These are phyloP conservation scores for Ciona savignyi DNA, from an alignment of 23 tunicate species.

Conservation along the genomic window DNA sequence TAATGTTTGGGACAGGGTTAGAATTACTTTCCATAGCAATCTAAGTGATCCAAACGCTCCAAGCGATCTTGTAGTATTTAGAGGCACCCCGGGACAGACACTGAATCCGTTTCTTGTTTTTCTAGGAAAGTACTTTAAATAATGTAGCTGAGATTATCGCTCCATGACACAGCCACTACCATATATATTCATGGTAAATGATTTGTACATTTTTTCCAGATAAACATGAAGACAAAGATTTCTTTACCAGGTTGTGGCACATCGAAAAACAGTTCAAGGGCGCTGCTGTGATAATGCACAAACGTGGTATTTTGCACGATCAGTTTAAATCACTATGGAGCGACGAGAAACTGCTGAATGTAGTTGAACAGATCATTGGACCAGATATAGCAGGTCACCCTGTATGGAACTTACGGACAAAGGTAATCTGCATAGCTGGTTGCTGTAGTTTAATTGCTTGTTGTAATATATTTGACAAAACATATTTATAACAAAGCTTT, in stretches of 20 bases:
- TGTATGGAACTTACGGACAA: slow-evolving; percentile 84
- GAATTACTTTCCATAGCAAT: no score
- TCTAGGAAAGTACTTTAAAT: neutral
- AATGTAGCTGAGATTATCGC: neutral
- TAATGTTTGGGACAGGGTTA: no score
- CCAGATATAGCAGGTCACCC: slow-evolving; percentile 97
- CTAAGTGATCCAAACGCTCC: no score
- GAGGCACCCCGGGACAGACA: no score
- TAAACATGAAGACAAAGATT: slow-evolving; percentile 77
- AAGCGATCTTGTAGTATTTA: no score
- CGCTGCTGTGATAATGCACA: slow-evolving; percentile 65
- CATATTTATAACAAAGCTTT: no score
- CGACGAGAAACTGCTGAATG: slow-evolving; percentile 67
- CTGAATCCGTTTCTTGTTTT: no score
- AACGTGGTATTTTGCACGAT: slow-evolving; percentile 58
- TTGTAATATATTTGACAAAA: no score
- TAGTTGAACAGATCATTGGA: slow-evolving; percentile 80
- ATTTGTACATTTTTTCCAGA: slow-evolving; percentile 30
- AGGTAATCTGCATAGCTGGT: slow-evolving; percentile 56
- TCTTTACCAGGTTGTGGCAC: slow-evolving; percentile 49
- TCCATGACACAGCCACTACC: no score
- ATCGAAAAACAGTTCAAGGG: slow-evolving; percentile 76
- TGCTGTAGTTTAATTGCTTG: neutral
- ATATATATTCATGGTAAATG: no score
- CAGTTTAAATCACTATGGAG: slow-evolving; percentile 61